Evolutionary conservation across 2,888 invertebrate genomes (phyloP).

Genomic region (Leptothorax acervorum): DNA sequence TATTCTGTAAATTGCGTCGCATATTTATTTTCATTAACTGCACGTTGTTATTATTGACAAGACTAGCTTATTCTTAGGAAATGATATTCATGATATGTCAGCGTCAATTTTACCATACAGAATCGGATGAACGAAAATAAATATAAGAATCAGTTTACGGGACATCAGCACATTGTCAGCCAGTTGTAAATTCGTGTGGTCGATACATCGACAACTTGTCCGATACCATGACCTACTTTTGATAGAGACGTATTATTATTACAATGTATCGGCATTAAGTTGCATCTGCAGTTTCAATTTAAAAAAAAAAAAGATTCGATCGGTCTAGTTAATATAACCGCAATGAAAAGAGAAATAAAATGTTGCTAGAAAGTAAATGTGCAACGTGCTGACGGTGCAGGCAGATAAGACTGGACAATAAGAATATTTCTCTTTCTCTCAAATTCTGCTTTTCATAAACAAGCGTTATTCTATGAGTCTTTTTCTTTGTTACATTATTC

Average conservation of each 20-base stretch:
- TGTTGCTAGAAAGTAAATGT: constrained; percentile 1
- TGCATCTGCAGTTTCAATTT: constrained; percentile 9
- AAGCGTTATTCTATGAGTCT: neutral
- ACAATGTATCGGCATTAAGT: neutral
- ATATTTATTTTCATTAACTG: neutral
- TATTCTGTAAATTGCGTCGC: neutral
- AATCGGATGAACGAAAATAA: neutral
- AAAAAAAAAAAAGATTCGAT: neutral
- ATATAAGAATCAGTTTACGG: neutral
- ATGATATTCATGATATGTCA: neutral
- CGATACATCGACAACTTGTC: neutral
- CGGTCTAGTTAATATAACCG: neutral
- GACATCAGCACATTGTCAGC: neutral
- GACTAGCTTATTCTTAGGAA: neutral
- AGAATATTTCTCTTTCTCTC: neutral
- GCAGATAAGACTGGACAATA: neutral
- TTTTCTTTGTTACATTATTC: neutral
- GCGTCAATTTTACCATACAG: neutral
- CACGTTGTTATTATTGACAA: neutral
- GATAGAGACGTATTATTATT: constrained; percentile 2
- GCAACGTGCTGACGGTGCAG: neutral
- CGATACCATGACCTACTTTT: constrained; percentile 4
- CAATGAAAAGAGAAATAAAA: neutral
- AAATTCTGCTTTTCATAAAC: neutral
- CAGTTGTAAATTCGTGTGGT: constrained; percentile 1